Evolutionary conservation across 2,888 invertebrate species (phyloP).

Genomic region (Parnassius apollo): DNA sequence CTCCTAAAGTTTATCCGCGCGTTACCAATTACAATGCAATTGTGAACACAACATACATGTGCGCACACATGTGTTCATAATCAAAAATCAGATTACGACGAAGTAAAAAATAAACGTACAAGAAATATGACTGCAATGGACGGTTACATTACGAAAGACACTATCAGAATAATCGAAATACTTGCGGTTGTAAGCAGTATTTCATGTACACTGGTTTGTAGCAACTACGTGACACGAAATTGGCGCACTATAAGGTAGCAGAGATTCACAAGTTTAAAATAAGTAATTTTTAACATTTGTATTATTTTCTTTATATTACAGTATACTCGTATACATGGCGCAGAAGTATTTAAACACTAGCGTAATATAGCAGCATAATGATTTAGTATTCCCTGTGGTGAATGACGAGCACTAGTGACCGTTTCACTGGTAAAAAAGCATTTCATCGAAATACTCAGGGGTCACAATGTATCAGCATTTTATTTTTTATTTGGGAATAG

Average conservation of each 20-base stretch:
- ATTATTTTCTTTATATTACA: too few species aligned
- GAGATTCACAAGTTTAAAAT: conserved; percentile 1
- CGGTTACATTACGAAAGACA: conserved; percentile 24
- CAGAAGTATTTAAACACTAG: too few species aligned
- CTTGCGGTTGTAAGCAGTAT: conserved; percentile 25
- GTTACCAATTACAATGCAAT: neutral
- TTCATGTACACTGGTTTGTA: conserved; percentile 17
- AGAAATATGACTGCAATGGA: conserved; percentile 16
- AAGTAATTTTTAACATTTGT: neutral
- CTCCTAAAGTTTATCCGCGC: too few species aligned
- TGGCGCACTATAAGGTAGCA: neutral
- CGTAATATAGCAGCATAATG: too few species aligned
- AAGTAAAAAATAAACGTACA: conserved; percentile 19
- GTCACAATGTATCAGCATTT: too few species aligned
- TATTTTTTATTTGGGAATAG: too few species aligned
- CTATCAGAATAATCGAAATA: conserved; percentile 27
- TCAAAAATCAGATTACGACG: conserved; percentile 21
- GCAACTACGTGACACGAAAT: conserved; percentile 19
- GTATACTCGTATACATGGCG: too few species aligned
- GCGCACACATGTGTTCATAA: conserved; percentile 1
- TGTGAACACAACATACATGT: neutral
- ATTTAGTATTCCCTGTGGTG: too few species aligned
- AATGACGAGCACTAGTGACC: too few species aligned
- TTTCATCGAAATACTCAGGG: too few species aligned
- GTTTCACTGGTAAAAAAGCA: too few species aligned